Base-by-base conservation (phyloP, 2,888 invertebrate genomes). In the Pteria penguin region DNA sequence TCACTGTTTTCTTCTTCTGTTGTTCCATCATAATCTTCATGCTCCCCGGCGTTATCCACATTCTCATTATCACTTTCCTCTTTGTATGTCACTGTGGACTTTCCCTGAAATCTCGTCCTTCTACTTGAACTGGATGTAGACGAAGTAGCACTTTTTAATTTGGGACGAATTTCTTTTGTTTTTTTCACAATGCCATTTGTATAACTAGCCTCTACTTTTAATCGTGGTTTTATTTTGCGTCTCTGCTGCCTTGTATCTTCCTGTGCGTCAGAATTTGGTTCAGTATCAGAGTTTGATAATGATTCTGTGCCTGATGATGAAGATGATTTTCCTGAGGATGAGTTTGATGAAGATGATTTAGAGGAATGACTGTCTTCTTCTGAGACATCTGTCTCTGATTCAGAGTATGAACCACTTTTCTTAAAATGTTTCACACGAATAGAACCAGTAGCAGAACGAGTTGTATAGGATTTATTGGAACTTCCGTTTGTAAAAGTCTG, bases 21-120 rank as follows among this genome's bases (percentile, higher is more conserved):
- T 22, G 60, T 55, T 26, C 54, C 61, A n/a, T 55, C 61, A 52
- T 73, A 77, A 5, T 71, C 76, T 62, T 76, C 82, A 32, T 85
- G 84, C 24, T 79, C 76, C 58, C 72, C 81, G 18, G 81, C 83
- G 69, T 87, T 84, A 54, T 84, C 84, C 22, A 84, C 81, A 52
- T 81, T 81, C 24, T 88, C 87, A 76, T 90, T 88, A 78, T 85
- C 81, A 26, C 77, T 87, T 67, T 92, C 90, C 79, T 91, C 90
- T 5, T 78, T 83, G 79, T 92, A 93, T 22, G 82, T 86, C 11
- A 92, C 91, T 2, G 91, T 92, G 67, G 90, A 84, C 74, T 88
- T 87, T 33, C 92, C 92, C 70, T 89, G 88, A 81, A 90, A 91
- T 32, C 91, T 80, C 0, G 92, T 92, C 63, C 80, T 79, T 26